Evolutionary conservation across 2,113 vertebrate species (phyloP).

Genomic region (Tupaia tana): DNA sequence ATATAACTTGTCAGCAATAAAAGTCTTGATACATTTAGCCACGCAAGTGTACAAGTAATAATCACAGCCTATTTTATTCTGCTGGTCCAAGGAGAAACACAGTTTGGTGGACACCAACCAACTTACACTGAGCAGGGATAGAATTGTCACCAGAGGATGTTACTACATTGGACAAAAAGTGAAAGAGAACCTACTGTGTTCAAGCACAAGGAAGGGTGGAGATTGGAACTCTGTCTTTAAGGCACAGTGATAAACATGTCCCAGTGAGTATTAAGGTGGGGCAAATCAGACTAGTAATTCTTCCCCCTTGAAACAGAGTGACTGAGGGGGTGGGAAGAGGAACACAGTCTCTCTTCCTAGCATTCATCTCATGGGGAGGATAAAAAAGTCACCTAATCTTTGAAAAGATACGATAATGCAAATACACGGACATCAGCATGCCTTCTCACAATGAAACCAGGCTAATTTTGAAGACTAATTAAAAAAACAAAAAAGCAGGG

Average conservation of each 20-base stretch:
- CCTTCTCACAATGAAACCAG: not conserved
- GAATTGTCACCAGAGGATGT: not conserved
- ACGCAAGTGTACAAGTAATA: not conserved
- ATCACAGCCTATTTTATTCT: not conserved
- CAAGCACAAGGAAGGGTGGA: not conserved
- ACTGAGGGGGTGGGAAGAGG: not conserved
- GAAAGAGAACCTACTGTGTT: fast-evolving
- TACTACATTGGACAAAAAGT: not conserved
- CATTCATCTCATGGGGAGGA: not conserved
- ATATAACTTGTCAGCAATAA: too few species aligned
- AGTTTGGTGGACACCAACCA: not conserved
- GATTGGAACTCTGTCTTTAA: not conserved
- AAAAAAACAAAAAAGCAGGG: not conserved
- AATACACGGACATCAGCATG: not conserved
- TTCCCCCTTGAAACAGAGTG: not conserved
- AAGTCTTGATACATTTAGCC: not conserved
- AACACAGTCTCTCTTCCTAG: not conserved
- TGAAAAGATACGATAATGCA: not conserved
- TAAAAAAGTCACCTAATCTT: not conserved
- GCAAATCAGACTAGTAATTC: not conserved
- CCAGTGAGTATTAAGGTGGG: not conserved
- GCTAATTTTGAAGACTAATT: not conserved
- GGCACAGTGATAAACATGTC: not conserved
- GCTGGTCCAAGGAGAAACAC: not conserved
- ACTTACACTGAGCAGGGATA: not conserved